Percentiles rank a stretch among this genome's conserved stretches.
Evolutionary conservation across 2,888 invertebrate species (phyloP).

Genomic region (Ophioninae sp.): DNA sequence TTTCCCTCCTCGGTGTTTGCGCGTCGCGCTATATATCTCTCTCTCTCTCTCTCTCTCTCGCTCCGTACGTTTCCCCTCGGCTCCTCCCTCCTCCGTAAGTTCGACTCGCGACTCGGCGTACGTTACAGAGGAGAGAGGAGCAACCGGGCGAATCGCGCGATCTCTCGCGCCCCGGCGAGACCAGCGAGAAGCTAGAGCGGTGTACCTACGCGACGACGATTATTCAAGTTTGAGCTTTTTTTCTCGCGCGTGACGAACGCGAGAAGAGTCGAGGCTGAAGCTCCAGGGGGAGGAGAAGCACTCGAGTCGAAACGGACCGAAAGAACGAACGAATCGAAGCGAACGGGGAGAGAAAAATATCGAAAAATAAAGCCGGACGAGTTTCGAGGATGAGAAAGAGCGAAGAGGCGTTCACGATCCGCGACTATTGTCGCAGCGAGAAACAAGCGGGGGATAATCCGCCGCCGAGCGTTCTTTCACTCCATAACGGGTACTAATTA

Average conservation of each 20-base stretch:
- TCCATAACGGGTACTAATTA: conserved; percentile 66
- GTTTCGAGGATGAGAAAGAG: conserved; percentile 19
- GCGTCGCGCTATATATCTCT: background rate
- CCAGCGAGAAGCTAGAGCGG: background rate
- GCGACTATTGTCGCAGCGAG: conserved; percentile 37
- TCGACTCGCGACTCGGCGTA: background rate
- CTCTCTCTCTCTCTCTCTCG: background rate
- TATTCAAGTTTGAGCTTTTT: conserved; percentile 62
- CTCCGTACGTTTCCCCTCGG: no score
- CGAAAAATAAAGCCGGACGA: conserved; percentile 6
- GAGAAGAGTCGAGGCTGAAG: no score
- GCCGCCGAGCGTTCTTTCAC: conserved; percentile 21
- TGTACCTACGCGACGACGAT: conserved; percentile 35
- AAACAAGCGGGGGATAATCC: conserved; percentile 50
- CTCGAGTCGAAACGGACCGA: background rate
- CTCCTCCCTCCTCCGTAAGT: no score
- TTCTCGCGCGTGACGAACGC: conserved; percentile 50
- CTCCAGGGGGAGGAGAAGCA: background rate
- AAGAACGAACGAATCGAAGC: conserved; percentile 9
- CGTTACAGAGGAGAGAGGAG: conserved; percentile 8
- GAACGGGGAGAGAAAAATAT: background rate
- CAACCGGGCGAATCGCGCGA: conserved; percentile 23
- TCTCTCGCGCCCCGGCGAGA: conserved; percentile 52
- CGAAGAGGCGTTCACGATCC: conserved; percentile 29
- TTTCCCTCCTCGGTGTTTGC: conserved; percentile 37